These are phyloP conservation scores for Saccostrea cuccullata DNA, from an alignment of 1,140 invertebrate genomes.

Conservation along the genomic window DNA sequence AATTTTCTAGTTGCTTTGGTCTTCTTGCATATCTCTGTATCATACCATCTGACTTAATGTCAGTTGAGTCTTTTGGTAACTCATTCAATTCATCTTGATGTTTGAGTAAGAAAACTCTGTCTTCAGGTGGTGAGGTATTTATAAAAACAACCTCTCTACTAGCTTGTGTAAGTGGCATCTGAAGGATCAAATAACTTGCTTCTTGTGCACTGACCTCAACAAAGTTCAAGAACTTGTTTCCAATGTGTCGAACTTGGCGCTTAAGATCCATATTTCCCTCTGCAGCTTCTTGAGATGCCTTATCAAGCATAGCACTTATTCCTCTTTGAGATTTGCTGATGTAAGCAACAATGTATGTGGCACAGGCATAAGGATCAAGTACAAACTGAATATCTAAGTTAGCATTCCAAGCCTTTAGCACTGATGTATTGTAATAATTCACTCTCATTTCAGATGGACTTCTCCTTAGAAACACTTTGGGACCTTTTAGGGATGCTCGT, in stretches of 20 bases:
- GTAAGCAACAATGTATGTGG: conserved; percentile 53
- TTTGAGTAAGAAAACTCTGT: conserved; percentile 38
- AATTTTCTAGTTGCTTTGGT: conserved; percentile 39
- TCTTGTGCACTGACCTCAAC: conserved; percentile 53
- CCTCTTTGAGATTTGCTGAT: conserved; percentile 58
- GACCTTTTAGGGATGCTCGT: conserved; percentile 45
- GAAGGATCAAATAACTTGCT: conserved; percentile 50
- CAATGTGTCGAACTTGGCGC: conserved; percentile 41
- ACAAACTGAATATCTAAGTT: conserved; percentile 61
- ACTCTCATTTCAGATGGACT: conserved; percentile 42
- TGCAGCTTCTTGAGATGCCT: conserved; percentile 52
- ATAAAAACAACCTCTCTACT: conserved; percentile 55
- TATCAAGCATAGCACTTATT: conserved; percentile 49
- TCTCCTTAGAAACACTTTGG: conserved; percentile 59
- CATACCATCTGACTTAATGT: conserved; percentile 37
- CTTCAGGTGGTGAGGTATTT: conserved; percentile 53
- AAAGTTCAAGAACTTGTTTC: conserved; percentile 44
- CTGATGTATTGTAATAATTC: conserved; percentile 41
- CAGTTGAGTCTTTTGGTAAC: conserved; percentile 37
- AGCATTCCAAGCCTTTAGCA: conserved; percentile 47
- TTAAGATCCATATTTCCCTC: conserved; percentile 45
- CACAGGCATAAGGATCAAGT: conserved; percentile 61
- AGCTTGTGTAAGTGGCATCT: conserved; percentile 50
- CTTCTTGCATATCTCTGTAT: conserved; percentile 39
- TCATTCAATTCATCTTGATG: neutral